These are phyloP conservation scores for Mustelus asterias DNA, from an alignment of 2,113 vertebrate species.

Conservation along the genomic window DNA sequence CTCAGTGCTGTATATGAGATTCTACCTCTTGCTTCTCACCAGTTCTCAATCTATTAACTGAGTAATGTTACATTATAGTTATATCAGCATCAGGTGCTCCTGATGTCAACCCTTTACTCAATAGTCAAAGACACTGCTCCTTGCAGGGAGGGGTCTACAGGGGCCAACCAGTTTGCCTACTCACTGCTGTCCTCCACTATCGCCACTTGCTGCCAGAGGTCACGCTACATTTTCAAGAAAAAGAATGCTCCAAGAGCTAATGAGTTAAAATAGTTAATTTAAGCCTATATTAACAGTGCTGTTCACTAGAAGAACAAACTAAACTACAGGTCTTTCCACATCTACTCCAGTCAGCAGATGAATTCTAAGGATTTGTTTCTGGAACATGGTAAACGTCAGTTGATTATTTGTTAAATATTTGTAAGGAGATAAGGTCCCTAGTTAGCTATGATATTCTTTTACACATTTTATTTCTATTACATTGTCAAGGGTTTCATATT, in stretches of 20 bases:
- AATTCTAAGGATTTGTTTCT: not conserved
- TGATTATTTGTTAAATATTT: not conserved
- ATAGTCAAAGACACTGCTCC: too few relatives aligned
- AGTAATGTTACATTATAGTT: too few relatives aligned
- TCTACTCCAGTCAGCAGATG: not conserved
- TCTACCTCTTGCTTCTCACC: too few relatives aligned
- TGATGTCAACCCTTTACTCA: too few relatives aligned
- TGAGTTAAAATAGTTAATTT: not conserved
- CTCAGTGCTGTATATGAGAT: too few relatives aligned
- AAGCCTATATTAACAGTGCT: not conserved
- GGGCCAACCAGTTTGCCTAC: too few relatives aligned
- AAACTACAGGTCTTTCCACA: not conserved
- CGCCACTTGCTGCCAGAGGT: too few relatives aligned
- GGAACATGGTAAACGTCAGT: not conserved
- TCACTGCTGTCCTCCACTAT: too few relatives aligned
- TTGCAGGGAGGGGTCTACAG: too few relatives aligned
- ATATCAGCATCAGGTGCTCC: too few relatives aligned
- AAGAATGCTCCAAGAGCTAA: not conserved
- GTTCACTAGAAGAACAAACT: not conserved
- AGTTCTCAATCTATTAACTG: too few relatives aligned
- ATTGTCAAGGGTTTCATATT: not conserved
- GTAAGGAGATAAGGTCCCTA: not conserved
- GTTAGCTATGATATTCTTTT: not conserved
- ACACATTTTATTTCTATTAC: not conserved
- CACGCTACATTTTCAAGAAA: not conserved